Percentiles rank a stretch among this genome's conserved stretches.
Evolutionary conservation across 1,140 invertebrate species (phyloP).

Genomic region (Drosophila mauritiana): DNA sequence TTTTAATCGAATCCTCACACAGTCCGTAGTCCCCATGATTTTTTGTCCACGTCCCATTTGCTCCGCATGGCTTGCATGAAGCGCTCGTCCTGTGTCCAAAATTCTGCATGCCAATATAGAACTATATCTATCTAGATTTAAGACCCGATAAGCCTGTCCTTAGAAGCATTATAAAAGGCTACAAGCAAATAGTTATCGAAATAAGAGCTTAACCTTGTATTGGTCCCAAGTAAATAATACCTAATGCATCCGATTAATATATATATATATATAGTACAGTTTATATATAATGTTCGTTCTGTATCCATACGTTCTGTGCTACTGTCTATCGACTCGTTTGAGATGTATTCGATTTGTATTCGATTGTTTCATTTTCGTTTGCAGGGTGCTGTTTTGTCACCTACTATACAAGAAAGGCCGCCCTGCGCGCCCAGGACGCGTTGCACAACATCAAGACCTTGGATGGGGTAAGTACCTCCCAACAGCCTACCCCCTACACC

Average conservation of each 20-base stretch:
- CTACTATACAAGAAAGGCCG: constrained; percentile 98
- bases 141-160: neutral
- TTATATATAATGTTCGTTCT: constrained; percentile 45
- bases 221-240: constrained; percentile 20
- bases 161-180: constrained; percentile 39
- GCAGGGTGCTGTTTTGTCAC: constrained; percentile 99
- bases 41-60: constrained; percentile 45
- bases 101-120: constrained; percentile 42
- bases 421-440: constrained; percentile 98
- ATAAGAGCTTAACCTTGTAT: constrained; percentile 21
- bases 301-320: constrained; percentile 63
- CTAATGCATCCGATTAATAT: constrained; percentile 7
- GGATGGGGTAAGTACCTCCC: constrained; percentile 93
- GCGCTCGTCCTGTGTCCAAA: constrained; percentile 57
- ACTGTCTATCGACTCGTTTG: constrained; percentile 62
- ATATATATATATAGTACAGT: constrained; percentile 17
- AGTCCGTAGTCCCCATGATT: constrained; percentile 32
- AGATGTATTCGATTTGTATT: constrained; percentile 79
- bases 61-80: constrained; percentile 62
- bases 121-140: constrained; percentile 3
- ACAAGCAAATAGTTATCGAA: neutral
- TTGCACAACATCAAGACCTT: constrained; percentile 99
- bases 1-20: neutral
- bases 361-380: constrained; percentile 90
- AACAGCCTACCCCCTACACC: neutral